A percentile compares a stretch with the other conserved stretches of the same genome.
Evolutionary conservation across 2,888 invertebrate species (phyloP).

Genomic region (Ryuthela nishihirai): DNA sequence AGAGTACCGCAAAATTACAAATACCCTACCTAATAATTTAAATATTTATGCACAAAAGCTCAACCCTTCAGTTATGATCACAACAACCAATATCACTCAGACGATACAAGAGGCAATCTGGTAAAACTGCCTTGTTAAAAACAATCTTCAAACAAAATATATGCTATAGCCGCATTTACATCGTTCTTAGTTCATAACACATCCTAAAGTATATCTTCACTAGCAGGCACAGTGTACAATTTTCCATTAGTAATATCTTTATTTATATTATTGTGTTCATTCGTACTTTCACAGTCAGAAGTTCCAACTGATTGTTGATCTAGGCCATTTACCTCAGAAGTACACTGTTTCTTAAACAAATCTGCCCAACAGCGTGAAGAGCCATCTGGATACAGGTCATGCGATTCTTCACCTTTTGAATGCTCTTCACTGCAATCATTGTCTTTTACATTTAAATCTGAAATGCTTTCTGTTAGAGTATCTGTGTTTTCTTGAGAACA

Average conservation of each 20-base stretch:
- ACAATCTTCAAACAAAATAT: slow-evolving; percentile 32
- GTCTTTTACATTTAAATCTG: too few species aligned
- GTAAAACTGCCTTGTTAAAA: slow-evolving; percentile 31
- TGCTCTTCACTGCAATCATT: too few species aligned
- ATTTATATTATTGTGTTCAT: slow-evolving; percentile 10
- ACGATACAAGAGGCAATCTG: slow-evolving; percentile 20
- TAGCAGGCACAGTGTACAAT: slow-evolving; percentile 24
- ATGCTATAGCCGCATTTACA: slow-evolving; percentile 15
- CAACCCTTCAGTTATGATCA: slow-evolving; percentile 26
- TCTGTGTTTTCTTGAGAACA: too few species aligned
- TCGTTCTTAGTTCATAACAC: slow-evolving; percentile 5
- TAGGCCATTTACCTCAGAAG: slow-evolving; percentile 27
- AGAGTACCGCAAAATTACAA: slow-evolving; percentile 26
- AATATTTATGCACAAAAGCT: slow-evolving; percentile 38
- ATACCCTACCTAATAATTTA: slow-evolving; percentile 33
- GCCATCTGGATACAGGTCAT: not conserved
- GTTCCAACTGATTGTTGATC: slow-evolving; percentile 6
- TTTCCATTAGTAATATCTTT: slow-evolving; percentile 24
- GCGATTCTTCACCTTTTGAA: not conserved
- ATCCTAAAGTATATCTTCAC: slow-evolving; percentile 20
- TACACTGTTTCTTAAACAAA: slow-evolving; percentile 25
- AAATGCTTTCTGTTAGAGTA: too few species aligned
- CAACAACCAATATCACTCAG: slow-evolving; percentile 33
- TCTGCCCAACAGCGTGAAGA: slow-evolving; percentile 31
- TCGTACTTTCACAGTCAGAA: not conserved